These are phyloP conservation scores for Eremobia ochroleuca DNA, from an alignment of 2,888 invertebrate species.

Conservation along the genomic window DNA sequence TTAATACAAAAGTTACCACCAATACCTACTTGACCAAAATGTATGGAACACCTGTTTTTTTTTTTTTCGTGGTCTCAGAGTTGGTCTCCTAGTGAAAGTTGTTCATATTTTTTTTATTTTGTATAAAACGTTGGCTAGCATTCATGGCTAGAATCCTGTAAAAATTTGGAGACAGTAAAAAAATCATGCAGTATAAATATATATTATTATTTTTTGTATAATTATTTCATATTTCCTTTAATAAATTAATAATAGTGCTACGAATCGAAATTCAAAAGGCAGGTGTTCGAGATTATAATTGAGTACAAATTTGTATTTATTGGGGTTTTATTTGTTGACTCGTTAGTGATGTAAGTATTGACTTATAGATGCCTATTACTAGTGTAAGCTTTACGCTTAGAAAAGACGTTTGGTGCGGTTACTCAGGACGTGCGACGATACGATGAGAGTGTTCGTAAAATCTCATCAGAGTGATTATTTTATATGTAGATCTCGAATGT, in stretches of 20 bases:
- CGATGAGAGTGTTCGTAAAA: background rate
- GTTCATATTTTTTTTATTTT: no score
- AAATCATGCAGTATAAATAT: no score
- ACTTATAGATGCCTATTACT: conserved; percentile 37
- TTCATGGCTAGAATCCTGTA: no score
- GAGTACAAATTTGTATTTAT: conserved; percentile 74
- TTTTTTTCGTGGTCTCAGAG: no score
- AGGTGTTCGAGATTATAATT: conserved; percentile 67
- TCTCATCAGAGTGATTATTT: conserved; percentile 7
- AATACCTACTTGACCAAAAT: no score
- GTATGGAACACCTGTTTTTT: no score
- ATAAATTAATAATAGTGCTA: conserved; percentile 23
- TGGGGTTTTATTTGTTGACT: conserved; percentile 59
- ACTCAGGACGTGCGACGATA: conserved; percentile 4
- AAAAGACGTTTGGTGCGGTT: conserved; percentile 31
- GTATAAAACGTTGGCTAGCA: no score
- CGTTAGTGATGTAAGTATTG: conserved; percentile 55
- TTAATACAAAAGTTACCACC: no score
- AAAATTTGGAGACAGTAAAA: no score
- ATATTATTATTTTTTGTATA: conserved; percentile 16
- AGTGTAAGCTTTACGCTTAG: conserved; percentile 46
- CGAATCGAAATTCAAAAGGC: conserved; percentile 57
- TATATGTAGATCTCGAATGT: background rate
- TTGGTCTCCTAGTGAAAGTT: no score
- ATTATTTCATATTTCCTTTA: conserved; percentile 20